A percentile compares a stretch with the other conserved stretches of the same genome.
Conservation (phyloP, 2,888 invertebrate species). For the Heteromyza rotundicornis region DNA sequence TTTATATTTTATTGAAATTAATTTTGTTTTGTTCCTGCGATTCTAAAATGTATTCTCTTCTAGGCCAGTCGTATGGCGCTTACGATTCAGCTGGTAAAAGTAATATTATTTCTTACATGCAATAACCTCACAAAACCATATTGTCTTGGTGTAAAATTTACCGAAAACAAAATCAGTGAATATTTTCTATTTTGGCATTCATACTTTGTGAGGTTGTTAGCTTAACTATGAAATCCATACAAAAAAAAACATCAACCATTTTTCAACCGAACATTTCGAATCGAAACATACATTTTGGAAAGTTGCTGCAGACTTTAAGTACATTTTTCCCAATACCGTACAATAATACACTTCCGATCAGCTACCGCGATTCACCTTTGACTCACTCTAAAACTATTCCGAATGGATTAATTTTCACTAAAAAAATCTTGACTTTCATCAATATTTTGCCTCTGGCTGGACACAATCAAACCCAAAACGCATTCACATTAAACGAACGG, state of each 20-base stretch:
- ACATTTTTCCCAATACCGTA: too few relatives aligned
- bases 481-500: not conserved
- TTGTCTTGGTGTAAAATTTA: slow-evolving; percentile 10
- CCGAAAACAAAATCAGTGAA: not conserved
- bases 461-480: not conserved
- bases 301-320: too few relatives aligned
- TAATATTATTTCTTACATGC: slow-evolving; percentile 5
- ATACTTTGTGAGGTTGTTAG: not conserved
- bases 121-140: not conserved
- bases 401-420: too few relatives aligned
- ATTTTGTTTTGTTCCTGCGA: slow-evolving; percentile 1
- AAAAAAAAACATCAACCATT: too few relatives aligned
- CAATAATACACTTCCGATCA: too few relatives aligned
- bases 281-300: too few relatives aligned
- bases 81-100: slow-evolving; percentile 51
- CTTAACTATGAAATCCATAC: not conserved
- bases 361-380: too few relatives aligned
- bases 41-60: slow-evolving; percentile 48
- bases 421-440: too few relatives aligned
- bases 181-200: not conserved
- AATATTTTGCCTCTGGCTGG: too few relatives aligned
- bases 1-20: too few relatives aligned
- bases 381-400: too few relatives aligned
- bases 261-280: too few relatives aligned
- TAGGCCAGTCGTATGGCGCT: slow-evolving; percentile 43